These are phyloP conservation scores for Acutogordius australiensis DNA, from an alignment of 2,888 invertebrate species.

Conservation along the genomic window DNA sequence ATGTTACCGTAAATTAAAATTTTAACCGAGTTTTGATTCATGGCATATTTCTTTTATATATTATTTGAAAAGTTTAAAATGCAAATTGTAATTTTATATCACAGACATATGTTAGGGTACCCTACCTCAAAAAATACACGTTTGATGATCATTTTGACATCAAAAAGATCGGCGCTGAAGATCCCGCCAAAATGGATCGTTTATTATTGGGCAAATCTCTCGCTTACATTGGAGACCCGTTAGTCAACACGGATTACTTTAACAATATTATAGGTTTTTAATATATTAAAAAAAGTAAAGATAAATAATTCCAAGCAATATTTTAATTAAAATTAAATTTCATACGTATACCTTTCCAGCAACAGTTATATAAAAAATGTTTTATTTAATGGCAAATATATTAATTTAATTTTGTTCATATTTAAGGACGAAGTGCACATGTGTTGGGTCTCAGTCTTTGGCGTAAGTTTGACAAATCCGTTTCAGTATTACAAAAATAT, in stretches of 20 bases:
- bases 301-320: no score
- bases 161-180: not conserved
- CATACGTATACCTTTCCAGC: no score
- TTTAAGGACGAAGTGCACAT: not conserved
- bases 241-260: not conserved
- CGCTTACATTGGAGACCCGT: not conserved
- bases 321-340: no score
- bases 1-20: no score
- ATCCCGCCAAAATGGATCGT: not conserved
- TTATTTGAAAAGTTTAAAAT: no score
- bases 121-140: not conserved
- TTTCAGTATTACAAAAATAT: not conserved
- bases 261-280: conserved; percentile 1
- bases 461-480: not conserved
- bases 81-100: no score
- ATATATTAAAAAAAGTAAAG: no score
- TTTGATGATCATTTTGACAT: conserved; percentile 8
- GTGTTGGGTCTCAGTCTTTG: not conserved
- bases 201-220: not conserved
- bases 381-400: not conserved
- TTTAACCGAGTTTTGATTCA: no score
- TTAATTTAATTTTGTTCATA: not conserved
- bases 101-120: not conserved
- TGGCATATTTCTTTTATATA: no score
- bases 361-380: not conserved